A percentile compares a stretch with the other conserved stretches of the same genome.
phyloP scores from a whole-genome alignment of 2,888 invertebrate species.

The Clepsis dumicolana region DNA sequence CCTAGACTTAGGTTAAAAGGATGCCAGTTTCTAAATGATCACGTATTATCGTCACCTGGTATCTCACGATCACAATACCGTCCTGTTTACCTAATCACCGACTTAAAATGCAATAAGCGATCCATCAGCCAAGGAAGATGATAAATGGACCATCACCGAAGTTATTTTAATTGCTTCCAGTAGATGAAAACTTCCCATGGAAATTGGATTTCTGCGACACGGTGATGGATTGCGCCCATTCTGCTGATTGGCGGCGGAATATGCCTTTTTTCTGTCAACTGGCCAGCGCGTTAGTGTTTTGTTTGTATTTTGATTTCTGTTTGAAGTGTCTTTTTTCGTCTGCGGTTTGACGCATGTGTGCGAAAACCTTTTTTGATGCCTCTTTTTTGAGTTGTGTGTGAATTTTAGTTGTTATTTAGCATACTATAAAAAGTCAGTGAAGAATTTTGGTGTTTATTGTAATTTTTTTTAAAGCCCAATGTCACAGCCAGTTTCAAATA shows the following conservation, averaged over 20 bases:
- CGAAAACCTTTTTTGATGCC: no score
- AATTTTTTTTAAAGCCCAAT: no score
- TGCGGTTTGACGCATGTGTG: constrained; percentile 1
- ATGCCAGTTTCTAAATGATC: no score
- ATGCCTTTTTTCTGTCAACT: constrained; percentile 49
- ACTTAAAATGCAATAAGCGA: constrained; percentile 46
- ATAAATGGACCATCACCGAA: constrained; percentile 54
- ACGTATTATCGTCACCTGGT: no score
- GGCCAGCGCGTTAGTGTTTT: constrained; percentile 25
- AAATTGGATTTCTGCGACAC: constrained; percentile 66
- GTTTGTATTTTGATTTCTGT: constrained; percentile 5
- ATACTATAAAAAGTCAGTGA: no score
- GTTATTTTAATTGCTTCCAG: constrained; percentile 65
- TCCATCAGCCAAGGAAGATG: constrained; percentile 50
- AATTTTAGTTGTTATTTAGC: no score
- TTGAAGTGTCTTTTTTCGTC: constrained; percentile 3
- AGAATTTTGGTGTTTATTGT: no score
- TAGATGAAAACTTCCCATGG: constrained; percentile 60
- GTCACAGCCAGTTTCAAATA: no score
- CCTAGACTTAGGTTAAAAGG: no score
- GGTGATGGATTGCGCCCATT: constrained; percentile 72
- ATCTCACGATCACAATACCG: neutral
- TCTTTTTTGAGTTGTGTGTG: no score
- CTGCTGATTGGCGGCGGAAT: constrained; percentile 73
- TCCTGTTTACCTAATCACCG: constrained; percentile 23